Evolutionary conservation across 2,888 invertebrate genomes (phyloP).

Genomic region (Heteromurus nitidus): DNA sequence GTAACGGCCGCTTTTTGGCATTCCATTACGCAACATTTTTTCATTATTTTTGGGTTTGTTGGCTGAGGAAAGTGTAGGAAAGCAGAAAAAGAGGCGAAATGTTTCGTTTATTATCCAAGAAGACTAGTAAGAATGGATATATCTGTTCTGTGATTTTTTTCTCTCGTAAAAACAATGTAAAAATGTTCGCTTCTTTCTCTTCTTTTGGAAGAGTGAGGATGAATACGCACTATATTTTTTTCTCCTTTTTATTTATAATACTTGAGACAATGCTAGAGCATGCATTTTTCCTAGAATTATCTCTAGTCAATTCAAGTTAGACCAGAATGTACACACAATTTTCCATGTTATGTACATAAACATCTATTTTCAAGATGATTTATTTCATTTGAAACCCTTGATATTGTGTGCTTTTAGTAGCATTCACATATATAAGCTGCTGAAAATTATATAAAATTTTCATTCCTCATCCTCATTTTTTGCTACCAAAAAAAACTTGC

Average conservation of each 20-base stretch:
- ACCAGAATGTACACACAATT: not conserved
- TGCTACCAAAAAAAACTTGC: not conserved
- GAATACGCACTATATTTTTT: not conserved
- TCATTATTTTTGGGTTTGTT: conserved; percentile 28
- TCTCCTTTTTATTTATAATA: conserved; percentile 1
- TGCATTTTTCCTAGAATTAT: not conserved
- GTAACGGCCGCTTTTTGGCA: conserved; percentile 7
- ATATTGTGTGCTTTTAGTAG: not conserved
- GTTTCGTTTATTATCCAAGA: not conserved
- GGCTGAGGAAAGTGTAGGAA: not conserved
- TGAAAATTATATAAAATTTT: conserved; percentile 34
- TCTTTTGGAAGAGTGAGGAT: no score
- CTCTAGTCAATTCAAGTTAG: not conserved
- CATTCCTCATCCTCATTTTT: conserved; percentile 39
- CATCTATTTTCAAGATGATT: conserved; percentile 29
- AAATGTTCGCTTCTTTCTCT: not conserved
- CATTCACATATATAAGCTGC: not conserved
- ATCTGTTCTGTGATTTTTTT: not conserved
- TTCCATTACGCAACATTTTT: conserved; percentile 25
- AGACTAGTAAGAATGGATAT: not conserved
- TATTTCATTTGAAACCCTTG: conserved; percentile 28
- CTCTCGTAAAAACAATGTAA: not conserved
- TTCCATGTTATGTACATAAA: not conserved
- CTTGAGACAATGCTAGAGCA: not conserved
- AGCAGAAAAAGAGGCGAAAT: not conserved